These are phyloP conservation scores for Meriones unguiculatus DNA, from an alignment of 2,113 vertebrate genomes.

Conservation along the genomic window DNA sequence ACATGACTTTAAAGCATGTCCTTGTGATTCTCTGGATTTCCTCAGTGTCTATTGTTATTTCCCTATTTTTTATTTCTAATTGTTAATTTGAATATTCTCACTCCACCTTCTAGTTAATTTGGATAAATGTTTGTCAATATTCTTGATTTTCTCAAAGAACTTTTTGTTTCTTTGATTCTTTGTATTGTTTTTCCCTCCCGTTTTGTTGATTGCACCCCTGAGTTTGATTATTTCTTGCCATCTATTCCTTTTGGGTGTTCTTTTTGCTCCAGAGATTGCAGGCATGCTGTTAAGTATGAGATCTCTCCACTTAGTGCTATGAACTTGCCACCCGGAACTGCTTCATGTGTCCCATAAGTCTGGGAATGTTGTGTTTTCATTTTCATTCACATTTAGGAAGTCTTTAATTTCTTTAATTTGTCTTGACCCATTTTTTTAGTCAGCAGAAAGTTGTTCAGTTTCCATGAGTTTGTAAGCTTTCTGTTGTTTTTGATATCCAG, in stretches of 20 bases:
- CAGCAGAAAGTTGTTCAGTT: neutral
- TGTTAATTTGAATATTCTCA: neutral
- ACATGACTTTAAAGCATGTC: no score
- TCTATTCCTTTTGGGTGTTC: no score
- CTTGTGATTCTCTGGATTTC: neutral
- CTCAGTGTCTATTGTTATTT: neutral
- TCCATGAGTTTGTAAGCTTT: neutral
- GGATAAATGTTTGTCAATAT: neutral
- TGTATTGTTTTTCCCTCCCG: neutral
- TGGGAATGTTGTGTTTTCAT: neutral
- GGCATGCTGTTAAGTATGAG: no score
- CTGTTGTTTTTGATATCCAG: neutral
- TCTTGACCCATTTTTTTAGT: neutral
- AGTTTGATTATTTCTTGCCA: no score
- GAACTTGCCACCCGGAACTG: neutral
- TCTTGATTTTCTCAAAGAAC: neutral
- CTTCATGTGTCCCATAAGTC: neutral
- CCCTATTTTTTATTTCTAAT: neutral
- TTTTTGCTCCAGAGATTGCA: no score
- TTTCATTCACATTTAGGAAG: neutral
- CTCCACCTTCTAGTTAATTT: neutral
- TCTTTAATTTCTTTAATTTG: neutral
- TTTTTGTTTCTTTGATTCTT: neutral
- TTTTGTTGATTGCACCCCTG: neutral
- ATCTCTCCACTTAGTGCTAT: neutral